These are phyloP conservation scores for Oryzias javanicus DNA, from an alignment of 2,113 vertebrate genomes.

Conservation along the genomic window DNA sequence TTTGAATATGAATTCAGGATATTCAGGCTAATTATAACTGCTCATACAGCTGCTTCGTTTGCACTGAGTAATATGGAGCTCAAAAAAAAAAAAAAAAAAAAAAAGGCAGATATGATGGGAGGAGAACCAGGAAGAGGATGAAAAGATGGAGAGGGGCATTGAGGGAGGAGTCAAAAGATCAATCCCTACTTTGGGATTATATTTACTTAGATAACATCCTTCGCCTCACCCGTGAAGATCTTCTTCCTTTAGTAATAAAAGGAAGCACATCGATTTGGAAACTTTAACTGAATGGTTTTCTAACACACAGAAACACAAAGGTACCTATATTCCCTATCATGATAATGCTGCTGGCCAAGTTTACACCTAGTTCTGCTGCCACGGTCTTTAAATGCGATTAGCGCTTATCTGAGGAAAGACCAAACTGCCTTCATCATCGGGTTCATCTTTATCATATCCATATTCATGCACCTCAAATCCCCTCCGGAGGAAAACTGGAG, in stretches of 20 bases:
- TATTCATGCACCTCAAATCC: conserved; percentile 71
- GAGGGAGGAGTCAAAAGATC: conserved; percentile 68
- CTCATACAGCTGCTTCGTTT: conserved; percentile 64
- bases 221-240: conserved; percentile 49
- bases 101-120: conserved; percentile 37
- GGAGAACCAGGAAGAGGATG: conserved; percentile 19
- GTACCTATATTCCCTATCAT: conserved; percentile 40
- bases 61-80: conserved; percentile 52
- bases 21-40: conserved; percentile 70
- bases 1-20: conserved; percentile 70
- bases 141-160: conserved; percentile 23
- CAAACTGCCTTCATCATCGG: conserved; percentile 68
- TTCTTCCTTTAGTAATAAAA: conserved; percentile 44
- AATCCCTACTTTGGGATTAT: conserved; percentile 74
- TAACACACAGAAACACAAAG: conserved; percentile 34
- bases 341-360: conserved; percentile 63
- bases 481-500: conserved; percentile 62
- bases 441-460: conserved; percentile 67
- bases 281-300: conserved; percentile 22
- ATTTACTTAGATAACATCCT: conserved; percentile 66
- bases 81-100: conserved; percentile 58
- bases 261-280: conserved; percentile 1
- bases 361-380: conserved; percentile 64
- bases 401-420: conserved; percentile 67
- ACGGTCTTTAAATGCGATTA: conserved; percentile 71